Conservation (phyloP, 1,140 invertebrate species). For the Hylyphantes graminicola region DNA sequence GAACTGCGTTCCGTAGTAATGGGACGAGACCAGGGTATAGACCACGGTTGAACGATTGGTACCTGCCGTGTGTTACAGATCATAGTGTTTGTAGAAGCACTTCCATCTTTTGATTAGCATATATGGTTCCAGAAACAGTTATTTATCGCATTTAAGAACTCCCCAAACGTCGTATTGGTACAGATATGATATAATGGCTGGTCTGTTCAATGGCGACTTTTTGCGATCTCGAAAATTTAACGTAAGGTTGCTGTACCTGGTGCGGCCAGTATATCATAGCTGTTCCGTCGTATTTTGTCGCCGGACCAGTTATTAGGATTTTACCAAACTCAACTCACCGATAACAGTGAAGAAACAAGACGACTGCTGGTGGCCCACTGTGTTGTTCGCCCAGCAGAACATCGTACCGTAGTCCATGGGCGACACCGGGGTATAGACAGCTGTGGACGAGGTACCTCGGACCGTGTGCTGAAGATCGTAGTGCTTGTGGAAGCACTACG, state of each 20-base stretch:
- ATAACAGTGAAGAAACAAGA: slow-evolving; percentile 65
- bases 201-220: too few relatives aligned
- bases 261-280: too few relatives aligned
- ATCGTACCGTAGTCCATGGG: slow-evolving; percentile 62
- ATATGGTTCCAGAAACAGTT: too few relatives aligned
- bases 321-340: slow-evolving; percentile 58
- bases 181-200: too few relatives aligned
- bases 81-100: slow-evolving; percentile 60
- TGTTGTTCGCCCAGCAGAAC: slow-evolving; percentile 65
- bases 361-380: slow-evolving; percentile 63
- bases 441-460: slow-evolving; percentile 25
- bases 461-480: slow-evolving; percentile 37
- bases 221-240: too few relatives aligned
- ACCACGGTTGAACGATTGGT: slow-evolving; percentile 32
- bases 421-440: slow-evolving; percentile 58
- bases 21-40: slow-evolving; percentile 56
- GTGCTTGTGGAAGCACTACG: too few relatives aligned
- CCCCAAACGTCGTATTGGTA: too few relatives aligned
- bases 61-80: slow-evolving; percentile 29
- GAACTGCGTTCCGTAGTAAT: slow-evolving; percentile 63
- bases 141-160: too few relatives aligned
- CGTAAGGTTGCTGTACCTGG: too few relatives aligned
- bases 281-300: too few relatives aligned
- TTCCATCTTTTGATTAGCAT: too few relatives aligned
- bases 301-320: too few relatives aligned